Evolutionary conservation across 2,113 vertebrate genomes (phyloP), one percentile per base, ranked within the genome.

Genomic region (Mormoops blainvillei): DNA sequence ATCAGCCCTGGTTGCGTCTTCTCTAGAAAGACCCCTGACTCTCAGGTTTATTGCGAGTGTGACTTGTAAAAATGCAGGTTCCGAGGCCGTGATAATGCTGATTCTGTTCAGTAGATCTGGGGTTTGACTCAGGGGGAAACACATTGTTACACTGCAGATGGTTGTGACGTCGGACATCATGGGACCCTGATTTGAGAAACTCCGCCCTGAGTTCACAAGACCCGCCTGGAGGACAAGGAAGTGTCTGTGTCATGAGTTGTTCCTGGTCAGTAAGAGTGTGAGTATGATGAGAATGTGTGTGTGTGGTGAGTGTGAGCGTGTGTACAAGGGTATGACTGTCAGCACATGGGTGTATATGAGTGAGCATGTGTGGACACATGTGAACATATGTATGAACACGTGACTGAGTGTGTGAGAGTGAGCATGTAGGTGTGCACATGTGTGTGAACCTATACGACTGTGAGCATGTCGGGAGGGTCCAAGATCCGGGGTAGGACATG

Each of bases 101-200:
- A 4, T 65, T 18, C 5, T 4, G 83, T 33, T 45, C 50, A 7
- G 12, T 2, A 1, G 24, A 0, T 12, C 38, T 33, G 24, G 48
- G 38, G n/a, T 19, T 52, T 84, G 45, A 20, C 48, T 8, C 45
- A 61, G 14, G 12, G 78, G 50, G 31, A 10, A 3, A 22, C 4
- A 41, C 18, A 8, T 9, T 15, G 58, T 58, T 13, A 24, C 4
- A 4, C 2, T 13, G 52, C 61, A n/a, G 78, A 15, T 22, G 41
- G 31, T 1, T 26, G 67, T 24, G 54, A 77, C 8, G 0, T 7
- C 26, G 67, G 65, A 14, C 5, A 0, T n/a, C 11, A 22, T 0
- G 24, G 31, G 48, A 61, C 9, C 8, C 2, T 2, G 48, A 61
- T 58, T 31, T 36, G 31, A 82, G 88, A 68, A 58, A 74, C 56